These are phyloP conservation scores for Zaprionus capensis DNA, from an alignment of 1,140 invertebrate species.

Conservation along the genomic window DNA sequence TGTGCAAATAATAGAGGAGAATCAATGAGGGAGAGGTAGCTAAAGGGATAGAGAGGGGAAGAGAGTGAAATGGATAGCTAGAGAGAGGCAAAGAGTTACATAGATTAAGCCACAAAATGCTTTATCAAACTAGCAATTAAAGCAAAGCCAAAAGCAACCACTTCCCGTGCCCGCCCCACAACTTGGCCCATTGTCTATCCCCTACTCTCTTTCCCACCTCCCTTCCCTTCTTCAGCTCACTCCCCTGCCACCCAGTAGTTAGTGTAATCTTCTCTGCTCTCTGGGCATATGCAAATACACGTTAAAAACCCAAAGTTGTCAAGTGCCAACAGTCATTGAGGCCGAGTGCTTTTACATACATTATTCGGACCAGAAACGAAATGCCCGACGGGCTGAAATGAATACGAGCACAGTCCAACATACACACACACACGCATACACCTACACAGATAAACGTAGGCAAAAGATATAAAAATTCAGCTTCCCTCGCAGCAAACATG, in stretches of 20 bases:
- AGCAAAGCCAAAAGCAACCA: not conserved
- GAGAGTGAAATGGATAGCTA: not conserved
- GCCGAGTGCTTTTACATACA: conserved; percentile 37
- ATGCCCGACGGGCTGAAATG: conserved; percentile 38
- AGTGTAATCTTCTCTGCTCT: conserved; percentile 25
- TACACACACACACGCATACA: not conserved
- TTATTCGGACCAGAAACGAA: conserved; percentile 47
- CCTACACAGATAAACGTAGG: conserved; percentile 25
- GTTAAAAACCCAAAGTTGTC: conserved; percentile 44
- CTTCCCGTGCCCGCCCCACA: not conserved
- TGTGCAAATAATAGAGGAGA: not conserved
- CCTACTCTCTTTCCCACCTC: too few species aligned
- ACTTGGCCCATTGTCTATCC: not conserved
- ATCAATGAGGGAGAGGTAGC: too few species aligned
- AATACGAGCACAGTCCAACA: not conserved
- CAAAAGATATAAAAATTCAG: conserved; percentile 22
- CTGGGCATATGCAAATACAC: conserved; percentile 42
- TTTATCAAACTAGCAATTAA: not conserved
- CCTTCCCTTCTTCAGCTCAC: too few species aligned
- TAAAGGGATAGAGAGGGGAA: not conserved
- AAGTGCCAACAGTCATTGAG: conserved; percentile 51
- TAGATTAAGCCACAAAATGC: not conserved
- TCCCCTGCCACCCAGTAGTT: not conserved
- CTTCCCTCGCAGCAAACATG: conserved; percentile 20
- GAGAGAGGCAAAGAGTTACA: not conserved